phyloP scores from a whole-genome alignment of 2,113 vertebrate genomes.

The Epinephelus lanceolatus region DNA sequence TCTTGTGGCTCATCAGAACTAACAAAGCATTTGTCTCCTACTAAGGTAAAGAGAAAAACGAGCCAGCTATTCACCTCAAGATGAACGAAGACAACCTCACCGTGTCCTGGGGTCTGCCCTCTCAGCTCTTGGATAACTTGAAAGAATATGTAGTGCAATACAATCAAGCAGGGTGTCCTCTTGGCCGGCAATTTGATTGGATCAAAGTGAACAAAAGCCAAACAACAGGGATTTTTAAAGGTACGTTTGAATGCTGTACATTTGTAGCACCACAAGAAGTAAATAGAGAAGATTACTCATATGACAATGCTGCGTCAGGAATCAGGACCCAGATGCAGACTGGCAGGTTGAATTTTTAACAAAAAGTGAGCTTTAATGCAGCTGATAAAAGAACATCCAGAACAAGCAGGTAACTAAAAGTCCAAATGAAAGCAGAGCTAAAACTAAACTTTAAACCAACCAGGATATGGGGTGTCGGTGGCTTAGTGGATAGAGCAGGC shows the following conservation, averaged over 20 bases:
- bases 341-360: too few species aligned
- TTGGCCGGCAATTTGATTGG: conserved; percentile 74
- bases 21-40: conserved; percentile 18
- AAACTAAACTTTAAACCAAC: too few species aligned
- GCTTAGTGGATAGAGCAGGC: too few species aligned
- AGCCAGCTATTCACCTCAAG: neutral
- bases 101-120: conserved; percentile 69
- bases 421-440: too few species aligned
- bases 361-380: too few species aligned
- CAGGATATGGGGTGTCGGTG: too few species aligned
- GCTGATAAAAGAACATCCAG: too few species aligned
- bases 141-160: conserved; percentile 81
- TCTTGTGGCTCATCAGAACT: neutral
- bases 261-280: neutral
- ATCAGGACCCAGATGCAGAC: too few species aligned
- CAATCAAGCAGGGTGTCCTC: conserved; percentile 57
- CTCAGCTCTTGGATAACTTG: conserved; percentile 17
- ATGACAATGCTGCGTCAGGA: neutral
- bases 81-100: conserved; percentile 58
- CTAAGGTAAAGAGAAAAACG: conserved; percentile 32
- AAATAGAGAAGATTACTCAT: neutral
- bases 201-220: conserved; percentile 66
- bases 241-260: conserved; percentile 48
- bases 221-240: conserved; percentile 61
- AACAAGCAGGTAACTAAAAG: too few species aligned